Conservation (phyloP, 2,797 vertebrate genomes). For the Chaunax sp. region DNA sequence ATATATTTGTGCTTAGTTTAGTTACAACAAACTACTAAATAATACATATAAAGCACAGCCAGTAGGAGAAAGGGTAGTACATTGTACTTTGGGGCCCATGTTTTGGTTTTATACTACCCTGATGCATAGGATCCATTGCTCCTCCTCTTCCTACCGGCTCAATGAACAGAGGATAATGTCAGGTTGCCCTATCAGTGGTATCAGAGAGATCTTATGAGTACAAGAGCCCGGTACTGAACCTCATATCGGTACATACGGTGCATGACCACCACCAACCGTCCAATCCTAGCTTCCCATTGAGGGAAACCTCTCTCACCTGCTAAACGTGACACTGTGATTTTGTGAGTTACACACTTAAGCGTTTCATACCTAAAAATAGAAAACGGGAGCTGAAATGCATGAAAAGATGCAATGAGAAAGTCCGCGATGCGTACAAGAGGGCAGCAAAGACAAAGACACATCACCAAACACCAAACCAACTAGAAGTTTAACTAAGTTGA, state of each 20-base stretch:
- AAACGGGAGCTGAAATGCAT: background rate
- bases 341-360: background rate
- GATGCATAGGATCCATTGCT: background rate
- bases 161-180: no score
- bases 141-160: no score
- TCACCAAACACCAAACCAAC: conserved; percentile 12
- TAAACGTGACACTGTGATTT: background rate
- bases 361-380: background rate
- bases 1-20: background rate
- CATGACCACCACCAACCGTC: no score
- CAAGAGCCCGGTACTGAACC: no score
- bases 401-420: background rate
- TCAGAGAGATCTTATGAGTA: no score
- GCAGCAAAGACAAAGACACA: background rate
- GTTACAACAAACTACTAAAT: background rate
- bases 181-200: no score
- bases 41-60: background rate
- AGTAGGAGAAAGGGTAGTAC: background rate
- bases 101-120: background rate
- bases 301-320: background rate
- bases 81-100: background rate
- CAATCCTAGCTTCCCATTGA: no score
- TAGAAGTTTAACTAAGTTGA: conserved; percentile 40
- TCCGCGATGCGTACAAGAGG: background rate
- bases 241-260: no score